Evolutionary conservation across 2,113 vertebrate genomes (phyloP).

Genomic region (Rostratula benghalensis): DNA sequence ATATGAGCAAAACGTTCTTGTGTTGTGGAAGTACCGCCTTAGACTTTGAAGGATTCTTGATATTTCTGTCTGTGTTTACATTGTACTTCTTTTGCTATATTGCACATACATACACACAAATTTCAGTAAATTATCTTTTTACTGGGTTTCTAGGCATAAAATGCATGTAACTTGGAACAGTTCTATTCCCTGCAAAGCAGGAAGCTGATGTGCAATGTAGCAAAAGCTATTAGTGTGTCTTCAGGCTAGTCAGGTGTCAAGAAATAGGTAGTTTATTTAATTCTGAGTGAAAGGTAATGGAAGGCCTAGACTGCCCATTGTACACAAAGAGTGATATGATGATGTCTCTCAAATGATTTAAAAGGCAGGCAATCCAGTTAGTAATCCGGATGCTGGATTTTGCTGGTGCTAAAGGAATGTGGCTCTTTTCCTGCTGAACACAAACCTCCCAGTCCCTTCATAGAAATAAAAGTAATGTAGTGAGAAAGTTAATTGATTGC

Average conservation of each 20-base stretch:
- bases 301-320: neutral
- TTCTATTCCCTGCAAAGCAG: neutral
- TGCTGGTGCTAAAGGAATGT: neutral
- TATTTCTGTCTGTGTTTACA: neutral
- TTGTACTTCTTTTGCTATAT: neutral
- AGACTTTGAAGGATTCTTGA: neutral
- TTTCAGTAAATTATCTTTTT: neutral
- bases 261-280: neutral
- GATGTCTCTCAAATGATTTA: neutral
- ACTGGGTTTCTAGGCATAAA: neutral
- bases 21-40: neutral
- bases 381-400: neutral
- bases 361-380: neutral
- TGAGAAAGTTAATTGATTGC: neutral
- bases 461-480: constrained; percentile 4
- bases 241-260: neutral
- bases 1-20: neutral
- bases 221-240: neutral
- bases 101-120: neutral
- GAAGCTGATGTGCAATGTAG: neutral
- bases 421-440: neutral
- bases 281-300: neutral
- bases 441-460: neutral
- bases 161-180: neutral
- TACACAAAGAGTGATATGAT: neutral